A percentile compares a stretch with the other conserved stretches of the same genome.
These are phyloP conservation scores for Malacoctenus gilli DNA, from an alignment of 2,797 vertebrate genomes.

Conservation along the genomic window DNA sequence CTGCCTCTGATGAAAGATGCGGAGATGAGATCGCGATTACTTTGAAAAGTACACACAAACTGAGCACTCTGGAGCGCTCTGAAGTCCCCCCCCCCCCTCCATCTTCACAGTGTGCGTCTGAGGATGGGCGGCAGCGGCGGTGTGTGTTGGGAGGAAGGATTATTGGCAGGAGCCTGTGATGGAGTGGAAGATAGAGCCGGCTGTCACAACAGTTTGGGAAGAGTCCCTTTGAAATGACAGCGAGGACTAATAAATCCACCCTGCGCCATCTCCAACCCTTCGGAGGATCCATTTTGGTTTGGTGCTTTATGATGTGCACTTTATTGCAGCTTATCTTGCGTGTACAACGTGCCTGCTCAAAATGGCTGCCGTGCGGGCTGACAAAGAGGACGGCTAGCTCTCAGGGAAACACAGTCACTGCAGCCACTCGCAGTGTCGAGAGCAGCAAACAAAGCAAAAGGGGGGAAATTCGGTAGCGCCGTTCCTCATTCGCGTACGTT, in stretches of 20 bases:
- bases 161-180: constrained; percentile 55
- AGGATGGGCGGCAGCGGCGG: not conserved
- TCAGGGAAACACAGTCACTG: too few species aligned
- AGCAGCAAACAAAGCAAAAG: not conserved
- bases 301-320: constrained; percentile 35
- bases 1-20: constrained; percentile 21
- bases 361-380: constrained; percentile 37
- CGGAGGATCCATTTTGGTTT: constrained; percentile 45
- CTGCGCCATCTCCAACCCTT: not conserved
- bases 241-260: constrained; percentile 23
- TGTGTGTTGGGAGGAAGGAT: constrained; percentile 1
- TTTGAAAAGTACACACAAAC: constrained; percentile 43
- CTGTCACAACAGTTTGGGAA: constrained; percentile 55
- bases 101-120: constrained; percentile 6
- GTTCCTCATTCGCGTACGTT: not conserved
- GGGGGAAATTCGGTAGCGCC: not conserved
- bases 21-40: constrained; percentile 26
- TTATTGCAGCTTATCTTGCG: constrained; percentile 44
- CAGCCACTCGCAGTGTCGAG: too few species aligned
- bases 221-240: constrained; percentile 48
- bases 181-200: constrained; percentile 45
- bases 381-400: not conserved
- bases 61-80: constrained; percentile 30
- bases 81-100: constrained; percentile 45
- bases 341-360: constrained; percentile 28